These are phyloP conservation scores for Poeciliopsis gracilis DNA, from an alignment of 2,797 vertebrate genomes.

Conservation along the genomic window DNA sequence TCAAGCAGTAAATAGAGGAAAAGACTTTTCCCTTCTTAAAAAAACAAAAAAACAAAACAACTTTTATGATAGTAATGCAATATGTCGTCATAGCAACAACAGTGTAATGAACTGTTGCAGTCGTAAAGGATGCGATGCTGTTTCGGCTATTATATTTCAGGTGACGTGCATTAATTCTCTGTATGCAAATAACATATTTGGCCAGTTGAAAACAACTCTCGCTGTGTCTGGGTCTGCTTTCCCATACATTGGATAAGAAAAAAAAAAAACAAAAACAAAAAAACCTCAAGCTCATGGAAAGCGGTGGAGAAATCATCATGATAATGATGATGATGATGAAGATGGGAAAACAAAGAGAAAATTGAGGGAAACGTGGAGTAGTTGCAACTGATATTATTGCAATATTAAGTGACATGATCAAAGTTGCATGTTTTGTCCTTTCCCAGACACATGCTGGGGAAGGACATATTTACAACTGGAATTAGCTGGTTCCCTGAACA, in stretches of 20 bases:
- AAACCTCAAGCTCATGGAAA: too few relatives aligned
- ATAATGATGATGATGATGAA: background rate
- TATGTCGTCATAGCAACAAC: background rate
- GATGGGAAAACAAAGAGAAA: background rate
- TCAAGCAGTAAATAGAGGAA: background rate
- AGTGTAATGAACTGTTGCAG: background rate
- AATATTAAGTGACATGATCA: background rate
- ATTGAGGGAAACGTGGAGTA: background rate
- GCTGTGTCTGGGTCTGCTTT: background rate
- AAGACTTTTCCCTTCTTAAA: background rate
- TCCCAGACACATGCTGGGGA: too few relatives aligned
- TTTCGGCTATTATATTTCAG: background rate
- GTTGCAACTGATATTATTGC: background rate
- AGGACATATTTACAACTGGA: too few relatives aligned
- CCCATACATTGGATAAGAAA: background rate
- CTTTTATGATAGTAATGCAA: background rate
- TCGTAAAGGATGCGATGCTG: background rate
- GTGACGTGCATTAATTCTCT: background rate
- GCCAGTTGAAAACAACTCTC: background rate
- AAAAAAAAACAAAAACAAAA: too few relatives aligned
- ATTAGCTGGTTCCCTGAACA: background rate
- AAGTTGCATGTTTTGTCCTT: background rate
- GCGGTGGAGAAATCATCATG: background rate
- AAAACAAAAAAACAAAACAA: too few relatives aligned
- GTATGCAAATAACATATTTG: background rate